Evolutionary conservation across 2,888 invertebrate species (phyloP).

Genomic region (Drosophila subsilvestris): DNA sequence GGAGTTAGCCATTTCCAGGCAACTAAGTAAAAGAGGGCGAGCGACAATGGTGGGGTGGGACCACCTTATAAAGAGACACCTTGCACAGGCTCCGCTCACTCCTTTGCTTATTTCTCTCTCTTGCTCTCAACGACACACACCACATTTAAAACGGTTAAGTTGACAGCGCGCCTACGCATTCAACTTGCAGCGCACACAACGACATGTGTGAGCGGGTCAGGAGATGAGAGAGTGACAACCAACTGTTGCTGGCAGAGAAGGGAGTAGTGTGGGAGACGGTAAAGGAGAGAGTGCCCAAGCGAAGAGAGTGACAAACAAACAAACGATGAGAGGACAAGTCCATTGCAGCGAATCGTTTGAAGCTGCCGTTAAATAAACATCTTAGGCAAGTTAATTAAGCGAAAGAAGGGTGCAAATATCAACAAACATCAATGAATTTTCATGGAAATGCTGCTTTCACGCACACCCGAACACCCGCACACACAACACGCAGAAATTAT

Average conservation of each 20-base stretch:
- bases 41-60: too few species aligned
- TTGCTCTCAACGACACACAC: neutral
- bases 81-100: neutral
- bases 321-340: neutral
- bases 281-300: neutral
- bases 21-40: neutral
- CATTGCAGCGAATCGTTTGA: conserved; percentile 23
- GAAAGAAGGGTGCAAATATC: conserved; percentile 5
- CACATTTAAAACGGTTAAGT: neutral
- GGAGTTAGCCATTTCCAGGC: too few species aligned
- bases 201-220: neutral
- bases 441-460: conserved; percentile 19
- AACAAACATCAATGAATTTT: neutral
- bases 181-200: neutral
- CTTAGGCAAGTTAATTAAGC: conserved; percentile 39
- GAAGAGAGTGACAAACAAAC: neutral
- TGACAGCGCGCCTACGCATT: neutral
- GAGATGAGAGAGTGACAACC: neutral
- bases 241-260: too few species aligned
- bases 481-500: conserved; percentile 1
- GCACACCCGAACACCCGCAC: conserved; percentile 8
- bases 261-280: neutral
- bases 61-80: neutral
- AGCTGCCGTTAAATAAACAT: conserved; percentile 27
- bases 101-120: neutral